Evolutionary conservation across 2,797 vertebrate species (phyloP).

Genomic region (Lutra lutra): DNA sequence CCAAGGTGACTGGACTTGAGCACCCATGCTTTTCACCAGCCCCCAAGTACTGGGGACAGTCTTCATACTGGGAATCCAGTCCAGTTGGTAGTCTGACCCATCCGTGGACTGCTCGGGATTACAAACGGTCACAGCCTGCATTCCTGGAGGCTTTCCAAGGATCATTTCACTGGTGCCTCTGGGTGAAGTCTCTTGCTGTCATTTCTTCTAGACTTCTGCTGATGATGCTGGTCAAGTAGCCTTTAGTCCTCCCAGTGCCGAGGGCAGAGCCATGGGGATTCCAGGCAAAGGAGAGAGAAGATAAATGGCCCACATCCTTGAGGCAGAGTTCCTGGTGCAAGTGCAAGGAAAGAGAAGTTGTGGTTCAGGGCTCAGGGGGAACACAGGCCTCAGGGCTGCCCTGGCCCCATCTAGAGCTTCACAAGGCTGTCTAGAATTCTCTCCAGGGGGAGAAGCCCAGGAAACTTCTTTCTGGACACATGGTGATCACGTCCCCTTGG

Average conservation of each 20-base stretch:
- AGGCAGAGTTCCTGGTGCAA: not conserved
- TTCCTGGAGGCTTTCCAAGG: not conserved
- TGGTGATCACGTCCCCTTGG: not conserved
- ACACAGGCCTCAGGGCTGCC: not conserved
- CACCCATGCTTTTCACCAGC: not conserved
- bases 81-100: accelerated
- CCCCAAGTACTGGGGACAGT: not conserved
- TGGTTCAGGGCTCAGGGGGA: too few species aligned
- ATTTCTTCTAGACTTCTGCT: not conserved
- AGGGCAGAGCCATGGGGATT: not conserved
- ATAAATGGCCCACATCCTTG: not conserved
- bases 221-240: not conserved
- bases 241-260: not conserved
- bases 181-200: not conserved
- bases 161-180: too few species aligned
- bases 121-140: not conserved
- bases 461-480: not conserved
- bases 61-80: not conserved
- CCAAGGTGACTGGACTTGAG: not conserved
- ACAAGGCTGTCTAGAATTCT: not conserved
- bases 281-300: not conserved
- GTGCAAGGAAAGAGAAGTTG: not conserved
- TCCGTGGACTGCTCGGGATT: not conserved
- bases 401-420: not conserved
- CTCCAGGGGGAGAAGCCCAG: not conserved